These are phyloP conservation scores for Aspidiotus destructor DNA, from an alignment of 2,888 invertebrate genomes.

Conservation along the genomic window DNA sequence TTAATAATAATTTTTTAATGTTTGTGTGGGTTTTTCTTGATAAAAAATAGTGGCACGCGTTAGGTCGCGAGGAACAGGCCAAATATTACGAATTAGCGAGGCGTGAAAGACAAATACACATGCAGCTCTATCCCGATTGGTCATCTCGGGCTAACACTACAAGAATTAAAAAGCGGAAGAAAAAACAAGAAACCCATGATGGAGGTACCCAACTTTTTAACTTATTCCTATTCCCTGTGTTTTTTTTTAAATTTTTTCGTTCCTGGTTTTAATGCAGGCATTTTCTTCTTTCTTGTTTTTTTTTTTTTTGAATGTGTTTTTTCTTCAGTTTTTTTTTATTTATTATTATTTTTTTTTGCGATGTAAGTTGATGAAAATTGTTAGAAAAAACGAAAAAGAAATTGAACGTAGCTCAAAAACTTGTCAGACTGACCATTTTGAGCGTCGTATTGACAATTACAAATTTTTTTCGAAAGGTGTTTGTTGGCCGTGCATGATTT, in stretches of 20 bases:
- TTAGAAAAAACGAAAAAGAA: neutral
- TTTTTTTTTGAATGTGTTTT: constrained; percentile 42
- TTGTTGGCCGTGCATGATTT: constrained; percentile 31
- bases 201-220: constrained; percentile 54
- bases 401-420: constrained; percentile 22
- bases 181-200: constrained; percentile 94
- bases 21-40: constrained; percentile 41
- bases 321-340: constrained; percentile 41
- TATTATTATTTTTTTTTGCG: constrained; percentile 38
- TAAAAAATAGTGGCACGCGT: constrained; percentile 87
- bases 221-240: constrained; percentile 25
- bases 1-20: constrained; percentile 26
- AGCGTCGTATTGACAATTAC: constrained; percentile 17
- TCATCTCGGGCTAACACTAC: constrained; percentile 99
- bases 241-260: constrained; percentile 27
- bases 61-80: constrained; percentile 98
- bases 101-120: constrained; percentile 96
- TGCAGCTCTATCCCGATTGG: constrained; percentile 99
- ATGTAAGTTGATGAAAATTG: constrained; percentile 1
- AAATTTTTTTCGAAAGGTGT: constrained; percentile 18
- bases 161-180: constrained; percentile 99
- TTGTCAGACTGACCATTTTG: neutral
- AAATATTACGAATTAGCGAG: constrained; percentile 99
- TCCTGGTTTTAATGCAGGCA: constrained; percentile 34
- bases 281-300: constrained; percentile 45